Conservation (phyloP, 2,888 invertebrate genomes). For the Malachius bipustulatus region DNA sequence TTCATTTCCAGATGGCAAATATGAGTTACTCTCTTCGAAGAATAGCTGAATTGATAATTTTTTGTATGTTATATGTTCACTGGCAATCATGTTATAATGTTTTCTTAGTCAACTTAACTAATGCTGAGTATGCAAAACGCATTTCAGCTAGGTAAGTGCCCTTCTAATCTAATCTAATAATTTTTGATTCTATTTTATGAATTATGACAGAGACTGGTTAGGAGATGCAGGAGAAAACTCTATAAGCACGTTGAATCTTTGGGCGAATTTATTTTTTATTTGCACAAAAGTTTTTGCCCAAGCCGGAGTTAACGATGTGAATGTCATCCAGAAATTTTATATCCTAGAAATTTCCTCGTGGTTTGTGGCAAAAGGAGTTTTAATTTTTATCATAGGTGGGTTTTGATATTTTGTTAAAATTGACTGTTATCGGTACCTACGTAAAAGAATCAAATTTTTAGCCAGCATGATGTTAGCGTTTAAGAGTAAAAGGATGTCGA, state of each 20-base stretch:
- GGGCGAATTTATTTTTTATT: not conserved
- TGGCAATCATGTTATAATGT: not conserved
- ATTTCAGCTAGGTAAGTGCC: no score
- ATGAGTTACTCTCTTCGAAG: not conserved
- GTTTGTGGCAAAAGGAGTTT: not conserved
- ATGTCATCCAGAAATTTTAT: not conserved
- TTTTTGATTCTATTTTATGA: no score
- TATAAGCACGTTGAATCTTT: no score
- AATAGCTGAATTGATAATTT: not conserved
- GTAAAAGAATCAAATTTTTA: no score
- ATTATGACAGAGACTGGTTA: no score
- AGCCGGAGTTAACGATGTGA: not conserved
- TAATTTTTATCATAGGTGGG: not conserved
- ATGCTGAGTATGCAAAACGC: no score
- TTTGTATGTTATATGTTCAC: not conserved
- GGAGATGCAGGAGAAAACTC: no score
- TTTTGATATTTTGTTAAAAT: not conserved
- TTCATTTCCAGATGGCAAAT: not conserved
- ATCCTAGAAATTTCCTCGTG: not conserved
- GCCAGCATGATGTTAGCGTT: not conserved
- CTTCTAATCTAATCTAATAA: no score
- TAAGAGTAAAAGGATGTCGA: not conserved
- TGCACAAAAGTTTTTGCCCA: not conserved
- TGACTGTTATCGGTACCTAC: not conserved
- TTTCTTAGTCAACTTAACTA: not conserved